These are phyloP conservation scores for Aphyosemion australe DNA, from an alignment of 2,113 vertebrate genomes.

Conservation along the genomic window DNA sequence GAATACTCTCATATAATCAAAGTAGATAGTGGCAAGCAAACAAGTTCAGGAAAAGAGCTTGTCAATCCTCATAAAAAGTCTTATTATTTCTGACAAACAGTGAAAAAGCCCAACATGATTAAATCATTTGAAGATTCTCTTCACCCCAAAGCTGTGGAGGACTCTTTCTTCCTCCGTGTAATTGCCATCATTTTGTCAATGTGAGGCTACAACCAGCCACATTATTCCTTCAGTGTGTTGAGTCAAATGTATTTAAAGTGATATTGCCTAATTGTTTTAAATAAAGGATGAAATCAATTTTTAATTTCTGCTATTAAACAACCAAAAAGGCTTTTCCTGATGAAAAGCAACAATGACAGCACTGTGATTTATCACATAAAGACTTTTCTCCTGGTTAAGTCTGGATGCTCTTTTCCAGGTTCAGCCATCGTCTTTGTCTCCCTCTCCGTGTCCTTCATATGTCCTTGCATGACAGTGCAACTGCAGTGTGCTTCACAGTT, in stretches of 20 bases:
- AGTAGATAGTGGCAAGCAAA: background rate
- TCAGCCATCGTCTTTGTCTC: conserved; percentile 33
- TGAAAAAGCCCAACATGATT: background rate
- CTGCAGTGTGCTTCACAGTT: conserved; percentile 55
- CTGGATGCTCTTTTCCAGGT: conserved; percentile 34
- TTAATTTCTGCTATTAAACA: conserved; percentile 33
- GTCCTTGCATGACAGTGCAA: conserved; percentile 68
- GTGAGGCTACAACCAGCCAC: conserved; percentile 6
- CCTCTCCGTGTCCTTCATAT: conserved; percentile 63
- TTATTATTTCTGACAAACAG: background rate
- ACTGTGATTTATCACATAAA: conserved; percentile 15
- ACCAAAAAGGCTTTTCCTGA: conserved; percentile 17
- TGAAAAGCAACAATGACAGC: conserved; percentile 8
- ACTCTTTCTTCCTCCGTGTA: conserved; percentile 1
- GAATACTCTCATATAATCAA: no score
- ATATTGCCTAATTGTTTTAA: conserved; percentile 13
- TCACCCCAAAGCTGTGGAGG: background rate
- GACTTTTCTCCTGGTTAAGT: conserved; percentile 17
- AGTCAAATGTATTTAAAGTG: conserved; percentile 15
- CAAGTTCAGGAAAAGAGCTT: background rate
- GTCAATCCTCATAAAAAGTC: background rate
- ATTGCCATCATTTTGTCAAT: conserved; percentile 2
- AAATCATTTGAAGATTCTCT: background rate
- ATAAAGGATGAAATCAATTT: conserved; percentile 25
- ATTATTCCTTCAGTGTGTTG: background rate